Evolutionary conservation across 2,113 vertebrate genomes (phyloP), one percentile per base, ranked within the genome.

Genomic region (Lophotis ruficrista): DNA sequence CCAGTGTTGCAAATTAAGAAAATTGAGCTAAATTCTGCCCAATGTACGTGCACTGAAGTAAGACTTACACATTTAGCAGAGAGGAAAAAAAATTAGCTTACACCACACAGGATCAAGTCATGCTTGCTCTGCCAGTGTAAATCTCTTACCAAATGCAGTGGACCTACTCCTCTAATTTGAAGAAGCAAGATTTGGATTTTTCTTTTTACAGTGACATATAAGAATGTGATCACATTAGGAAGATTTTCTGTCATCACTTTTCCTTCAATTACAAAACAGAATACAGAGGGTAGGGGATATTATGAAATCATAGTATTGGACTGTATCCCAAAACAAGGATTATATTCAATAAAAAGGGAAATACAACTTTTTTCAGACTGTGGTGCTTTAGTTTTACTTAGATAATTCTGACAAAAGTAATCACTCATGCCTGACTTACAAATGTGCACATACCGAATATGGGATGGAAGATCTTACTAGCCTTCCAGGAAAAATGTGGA

Each of bases 161-260:
- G 76, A 60, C 64, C 48, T 73, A 66, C 38, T 81, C 23, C 48
- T 90, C 47, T 90, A 81, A 94, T 89, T 60, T 87, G 83, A 43
- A 86, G 60, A 54, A 83, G 68, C 6, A 7, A 80, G 64, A 81
- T 60, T 64, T 65, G 37, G 50, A 57, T 87, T 76, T 94, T 88
- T 92, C 76, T 94, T 93, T 93, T 81, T 89, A 70, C 54, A 83
- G 73, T 84, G 81, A 68, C 72, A 68, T 75, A 16, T 80, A 96
- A 90, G 83, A 96, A 96, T 90, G 94, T 65, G 90, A 96, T 95
- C 96, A 94, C 86, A 94, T 94, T 92, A 94, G 76, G 86, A 95
- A 93, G 94, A 94, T 96, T 97, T 93, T 93, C 92, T 95, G 92
- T 95, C 96, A 96, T 93, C 76, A 69, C 92, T 95, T 94, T 78